Evolutionary conservation across 2,797 vertebrate genomes (phyloP).

Genomic region (Helostoma temminkii): DNA sequence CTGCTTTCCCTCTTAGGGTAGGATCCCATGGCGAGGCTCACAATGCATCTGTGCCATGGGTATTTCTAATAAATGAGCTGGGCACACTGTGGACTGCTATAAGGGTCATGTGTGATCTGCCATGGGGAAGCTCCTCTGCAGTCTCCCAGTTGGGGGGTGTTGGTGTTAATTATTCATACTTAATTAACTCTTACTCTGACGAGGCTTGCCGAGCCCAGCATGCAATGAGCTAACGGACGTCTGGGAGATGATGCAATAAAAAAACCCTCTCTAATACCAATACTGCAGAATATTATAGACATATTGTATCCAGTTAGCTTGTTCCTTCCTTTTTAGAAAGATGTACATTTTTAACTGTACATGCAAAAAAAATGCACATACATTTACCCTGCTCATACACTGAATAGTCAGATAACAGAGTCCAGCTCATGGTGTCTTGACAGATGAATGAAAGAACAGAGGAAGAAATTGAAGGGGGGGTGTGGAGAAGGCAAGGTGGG

Average conservation of each 20-base stretch:
- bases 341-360: slow-evolving; percentile 18
- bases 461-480: slow-evolving; percentile 58
- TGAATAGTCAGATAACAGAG: slow-evolving; percentile 52
- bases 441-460: slow-evolving; percentile 66
- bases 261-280: slow-evolving; percentile 36
- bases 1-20: slow-evolving; percentile 31
- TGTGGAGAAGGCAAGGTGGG: slow-evolving; percentile 50
- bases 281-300: slow-evolving; percentile 22
- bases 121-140: slow-evolving; percentile 76
- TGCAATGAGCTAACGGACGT: slow-evolving; percentile 66
- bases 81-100: slow-evolving; percentile 68
- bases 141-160: slow-evolving; percentile 79
- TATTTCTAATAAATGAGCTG: slow-evolving; percentile 78
- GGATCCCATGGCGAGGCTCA: slow-evolving; percentile 74
- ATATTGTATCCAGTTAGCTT: slow-evolving; percentile 14
- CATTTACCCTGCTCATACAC: slow-evolving; percentile 27
- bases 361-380: slow-evolving; percentile 42
- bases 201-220: slow-evolving; percentile 54
- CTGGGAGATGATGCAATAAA: slow-evolving; percentile 56
- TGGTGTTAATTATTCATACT: slow-evolving; percentile 88
- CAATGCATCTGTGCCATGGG: slow-evolving; percentile 65
- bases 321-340: background rate
- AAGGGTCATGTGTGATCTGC: slow-evolving; percentile 80
- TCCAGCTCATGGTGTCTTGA: slow-evolving; percentile 69
- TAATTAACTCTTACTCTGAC: slow-evolving; percentile 85